Percentiles rank a stretch among this genome's conserved stretches.
phyloP scores from a whole-genome alignment of 2,888 invertebrate genomes.

The Crocallis elinguaria region DNA sequence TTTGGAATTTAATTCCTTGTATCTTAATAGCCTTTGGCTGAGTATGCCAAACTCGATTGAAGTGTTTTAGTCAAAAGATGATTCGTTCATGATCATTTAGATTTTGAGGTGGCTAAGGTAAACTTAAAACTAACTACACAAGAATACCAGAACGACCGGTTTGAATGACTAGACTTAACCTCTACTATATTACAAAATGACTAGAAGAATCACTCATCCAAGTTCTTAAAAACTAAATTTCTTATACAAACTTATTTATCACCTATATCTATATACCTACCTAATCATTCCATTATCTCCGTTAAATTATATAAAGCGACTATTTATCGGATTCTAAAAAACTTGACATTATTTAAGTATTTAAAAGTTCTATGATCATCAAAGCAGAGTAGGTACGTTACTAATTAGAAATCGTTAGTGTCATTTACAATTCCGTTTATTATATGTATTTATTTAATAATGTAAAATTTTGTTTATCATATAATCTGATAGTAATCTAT shows the following conservation, averaged over 20 bases:
- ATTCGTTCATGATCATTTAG: background rate
- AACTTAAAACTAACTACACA: background rate
- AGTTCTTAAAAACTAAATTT: background rate
- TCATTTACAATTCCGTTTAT: background rate
- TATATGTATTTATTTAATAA: background rate
- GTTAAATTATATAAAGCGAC: slow-evolving; percentile 55
- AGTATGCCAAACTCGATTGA: background rate
- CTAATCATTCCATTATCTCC: background rate
- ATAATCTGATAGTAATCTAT: slow-evolving; percentile 8
- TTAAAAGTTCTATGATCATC: background rate
- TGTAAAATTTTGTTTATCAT: background rate
- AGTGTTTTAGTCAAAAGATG: background rate
- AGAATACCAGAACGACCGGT: slow-evolving; percentile 1
- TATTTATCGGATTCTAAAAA: slow-evolving; percentile 62
- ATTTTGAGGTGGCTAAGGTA: background rate
- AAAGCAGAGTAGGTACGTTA: background rate
- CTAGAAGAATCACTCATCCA: slow-evolving; percentile 75
- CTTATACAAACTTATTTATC: background rate
- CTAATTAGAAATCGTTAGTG: background rate
- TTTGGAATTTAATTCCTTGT: slow-evolving; percentile 36
- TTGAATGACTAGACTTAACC: slow-evolving; percentile 42
- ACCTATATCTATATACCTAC: too few species aligned
- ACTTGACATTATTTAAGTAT: slow-evolving; percentile 32
- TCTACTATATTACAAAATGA: slow-evolving; percentile 58
- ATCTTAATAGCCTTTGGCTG: slow-evolving; percentile 12